Evolutionary conservation across 2,113 vertebrate species (phyloP).

Genomic region (Phrynocephalus versicolor): DNA sequence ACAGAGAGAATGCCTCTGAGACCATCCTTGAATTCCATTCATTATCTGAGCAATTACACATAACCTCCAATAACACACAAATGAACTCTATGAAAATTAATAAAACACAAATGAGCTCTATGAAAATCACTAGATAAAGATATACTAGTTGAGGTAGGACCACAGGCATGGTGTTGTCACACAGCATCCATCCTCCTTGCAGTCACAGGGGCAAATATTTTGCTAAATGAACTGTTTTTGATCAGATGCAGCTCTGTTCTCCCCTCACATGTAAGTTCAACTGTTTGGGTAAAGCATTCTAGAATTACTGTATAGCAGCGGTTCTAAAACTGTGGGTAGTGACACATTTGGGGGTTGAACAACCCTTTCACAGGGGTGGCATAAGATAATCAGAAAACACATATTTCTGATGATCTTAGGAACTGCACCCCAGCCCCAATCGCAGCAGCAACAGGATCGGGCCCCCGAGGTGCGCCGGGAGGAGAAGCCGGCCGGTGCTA

Average conservation of each 20-base stretch:
- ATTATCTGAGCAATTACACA: background rate
- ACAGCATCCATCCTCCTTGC: background rate
- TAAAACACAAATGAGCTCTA: background rate
- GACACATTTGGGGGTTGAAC: no score
- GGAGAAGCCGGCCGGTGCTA: no score
- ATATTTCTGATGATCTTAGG: no score
- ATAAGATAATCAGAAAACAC: no score
- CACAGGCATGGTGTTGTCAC: no score
- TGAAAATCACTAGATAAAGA: background rate
- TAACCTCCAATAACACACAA: background rate
- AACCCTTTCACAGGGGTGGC: no score
- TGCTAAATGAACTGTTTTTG: background rate
- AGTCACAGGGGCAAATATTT: background rate
- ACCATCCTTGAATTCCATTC: no score
- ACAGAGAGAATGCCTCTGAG: background rate
- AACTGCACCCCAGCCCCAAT: no score
- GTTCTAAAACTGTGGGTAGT: no score
- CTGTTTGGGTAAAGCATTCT: background rate
- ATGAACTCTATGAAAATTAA: background rate
- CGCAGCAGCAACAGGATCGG: no score
- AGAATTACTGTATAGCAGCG: no score
- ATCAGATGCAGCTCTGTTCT: background rate
- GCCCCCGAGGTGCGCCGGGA: no score
- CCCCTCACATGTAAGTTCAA: background rate
- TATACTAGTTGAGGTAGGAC: background rate